Evolutionary conservation across 2,113 vertebrate genomes (phyloP).

Genomic region (Campylomormyrus tamandua): DNA sequence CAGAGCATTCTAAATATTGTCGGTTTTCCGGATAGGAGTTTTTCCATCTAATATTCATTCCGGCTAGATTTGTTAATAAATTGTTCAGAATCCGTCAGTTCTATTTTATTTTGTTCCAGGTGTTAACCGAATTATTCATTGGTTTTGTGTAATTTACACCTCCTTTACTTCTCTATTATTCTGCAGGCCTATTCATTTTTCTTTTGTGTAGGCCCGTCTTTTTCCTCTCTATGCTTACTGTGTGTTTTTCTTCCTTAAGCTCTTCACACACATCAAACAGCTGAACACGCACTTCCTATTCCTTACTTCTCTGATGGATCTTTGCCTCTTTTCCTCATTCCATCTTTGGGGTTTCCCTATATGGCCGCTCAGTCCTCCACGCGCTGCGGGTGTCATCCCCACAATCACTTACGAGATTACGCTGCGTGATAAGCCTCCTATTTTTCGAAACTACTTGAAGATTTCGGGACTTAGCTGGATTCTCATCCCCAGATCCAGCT

Average conservation of each 20-base stretch:
- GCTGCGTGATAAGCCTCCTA: constrained; percentile 72
- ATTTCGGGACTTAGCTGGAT: constrained; percentile 63
- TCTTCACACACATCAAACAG: neutral
- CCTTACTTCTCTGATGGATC: constrained; percentile 3
- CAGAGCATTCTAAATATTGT: neutral
- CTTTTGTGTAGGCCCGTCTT: neutral
- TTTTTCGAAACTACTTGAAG: constrained; percentile 64
- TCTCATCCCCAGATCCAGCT: constrained; percentile 57
- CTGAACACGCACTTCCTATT: neutral
- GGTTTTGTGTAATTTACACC: neutral
- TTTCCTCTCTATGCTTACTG: neutral
- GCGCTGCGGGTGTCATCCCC: constrained; percentile 38
- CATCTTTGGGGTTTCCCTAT: neutral
- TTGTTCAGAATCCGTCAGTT: neutral
- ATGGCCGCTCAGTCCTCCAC: constrained; percentile 28
- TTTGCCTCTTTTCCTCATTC: constrained; percentile 33
- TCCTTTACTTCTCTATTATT: neutral
- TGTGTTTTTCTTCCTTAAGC: neutral
- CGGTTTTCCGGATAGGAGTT: neutral
- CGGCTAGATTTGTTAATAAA: neutral
- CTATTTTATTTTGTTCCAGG: neutral
- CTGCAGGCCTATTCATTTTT: neutral
- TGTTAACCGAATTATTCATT: neutral
- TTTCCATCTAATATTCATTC: neutral
- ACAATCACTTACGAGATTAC: constrained; percentile 58